Base-by-base conservation (phyloP, 2,888 invertebrate genomes). In the Hirtodrosophila histrioides region DNA sequence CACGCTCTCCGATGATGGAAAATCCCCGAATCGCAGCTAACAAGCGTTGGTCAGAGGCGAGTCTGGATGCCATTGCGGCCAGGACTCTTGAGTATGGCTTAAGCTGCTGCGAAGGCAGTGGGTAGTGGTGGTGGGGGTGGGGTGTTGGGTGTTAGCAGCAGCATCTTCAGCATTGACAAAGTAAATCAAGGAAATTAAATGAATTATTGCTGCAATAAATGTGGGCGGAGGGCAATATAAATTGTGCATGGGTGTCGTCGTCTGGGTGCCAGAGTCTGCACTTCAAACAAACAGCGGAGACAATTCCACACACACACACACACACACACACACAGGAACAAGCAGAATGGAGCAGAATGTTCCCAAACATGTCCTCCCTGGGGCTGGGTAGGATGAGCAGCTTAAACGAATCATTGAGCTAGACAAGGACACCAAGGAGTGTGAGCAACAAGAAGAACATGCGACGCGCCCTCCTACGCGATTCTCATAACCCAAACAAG, bases 131-230 rank as follows among this genome's bases (percentile, higher is more conserved):
- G n/a, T 7, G 7, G 7, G 27, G 17, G 17, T 0, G 17, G 12
- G 7, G 8, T n/a, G 7, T n/a, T n/a, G 6, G 11, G 17, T 4
- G 31, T 6, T 6, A 12, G 40, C 17, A 17, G 11, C n/a, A 8
- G 46, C 45, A 60, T 61, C 43, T 46, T 43, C 57, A 58, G 74
- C 65, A 70, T 73, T 78, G 88, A 80, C 76, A 80, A 83, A 86
- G 82, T 86, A 86, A 86, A 86, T 86, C 85, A 86, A 75, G 78
- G 73, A 78, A 86, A 86, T 85, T 88, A 88, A 86, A 88, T 88
- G 85, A 86, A 88, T 86, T 86, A 86, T 86, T 81, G 86, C 86
- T 69, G 86, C 88, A 88, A 88, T 86, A 86, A 88, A 86, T 77
- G 76, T 67, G 82, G 81, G 69, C 70, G 67, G 60, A 56, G 65